These are phyloP conservation scores for Dendropsophus ebraccatus DNA, from an alignment of 2,113 vertebrate species.

Conservation along the genomic window DNA sequence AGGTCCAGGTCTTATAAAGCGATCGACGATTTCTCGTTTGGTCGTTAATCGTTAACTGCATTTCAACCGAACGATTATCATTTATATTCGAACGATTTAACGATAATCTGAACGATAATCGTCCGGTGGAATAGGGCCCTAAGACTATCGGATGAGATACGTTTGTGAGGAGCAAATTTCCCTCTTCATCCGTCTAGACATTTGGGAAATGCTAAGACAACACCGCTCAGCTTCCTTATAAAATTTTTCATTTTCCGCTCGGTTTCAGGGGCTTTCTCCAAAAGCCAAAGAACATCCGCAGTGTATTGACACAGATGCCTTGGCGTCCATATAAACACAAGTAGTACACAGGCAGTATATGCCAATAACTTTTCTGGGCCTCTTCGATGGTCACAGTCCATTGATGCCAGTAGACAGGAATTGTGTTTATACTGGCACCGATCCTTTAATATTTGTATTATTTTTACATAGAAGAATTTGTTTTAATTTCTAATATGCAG, in stretches of 20 bases:
- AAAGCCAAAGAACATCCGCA: neutral
- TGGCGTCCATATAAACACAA: slow-evolving; percentile 4
- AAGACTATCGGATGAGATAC: neutral
- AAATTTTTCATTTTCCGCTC: neutral
- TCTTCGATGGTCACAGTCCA: neutral
- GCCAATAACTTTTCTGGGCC: neutral
- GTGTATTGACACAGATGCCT: slow-evolving; percentile 29
- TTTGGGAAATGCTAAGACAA: neutral
- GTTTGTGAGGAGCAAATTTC: neutral
- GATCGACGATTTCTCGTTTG: too few relatives aligned
- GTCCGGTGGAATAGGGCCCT: too few relatives aligned
- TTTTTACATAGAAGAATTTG: slow-evolving; percentile 18
- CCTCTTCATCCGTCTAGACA: neutral
- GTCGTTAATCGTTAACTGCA: too few relatives aligned
- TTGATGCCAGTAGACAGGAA: neutral
- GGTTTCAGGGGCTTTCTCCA: neutral
- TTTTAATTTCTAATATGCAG: slow-evolving; percentile 45
- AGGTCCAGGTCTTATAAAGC: too few relatives aligned
- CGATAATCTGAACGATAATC: too few relatives aligned
- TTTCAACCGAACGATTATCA: too few relatives aligned
- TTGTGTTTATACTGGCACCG: slow-evolving; percentile 2
- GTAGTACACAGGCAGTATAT: neutral
- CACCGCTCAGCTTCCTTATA: neutral
- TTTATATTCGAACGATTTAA: too few relatives aligned
- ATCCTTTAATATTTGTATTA: slow-evolving; percentile 24